Evolutionary conservation across 2,888 invertebrate species (phyloP).

Genomic region (Idaea biselata): DNA sequence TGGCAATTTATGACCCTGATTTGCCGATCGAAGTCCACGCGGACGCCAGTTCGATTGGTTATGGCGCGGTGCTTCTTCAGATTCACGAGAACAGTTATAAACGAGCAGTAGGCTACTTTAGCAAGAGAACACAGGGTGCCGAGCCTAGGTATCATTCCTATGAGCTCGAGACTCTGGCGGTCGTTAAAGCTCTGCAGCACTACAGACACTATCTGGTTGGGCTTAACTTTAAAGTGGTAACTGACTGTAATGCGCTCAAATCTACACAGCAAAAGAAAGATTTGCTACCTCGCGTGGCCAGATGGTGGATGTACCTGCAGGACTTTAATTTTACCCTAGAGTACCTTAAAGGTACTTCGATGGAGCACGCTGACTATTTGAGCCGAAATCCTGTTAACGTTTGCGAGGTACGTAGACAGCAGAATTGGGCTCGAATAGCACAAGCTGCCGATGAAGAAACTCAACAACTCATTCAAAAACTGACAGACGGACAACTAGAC

Average conservation of each 20-base stretch:
- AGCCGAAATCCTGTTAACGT: slow-evolving; percentile 29
- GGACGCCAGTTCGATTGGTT: no score
- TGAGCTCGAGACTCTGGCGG: slow-evolving; percentile 21
- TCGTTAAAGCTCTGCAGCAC: slow-evolving; percentile 29
- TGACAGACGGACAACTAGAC: no score
- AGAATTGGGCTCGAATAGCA: no score
- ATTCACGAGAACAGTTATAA: slow-evolving; percentile 15
- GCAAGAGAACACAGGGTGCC: slow-evolving; percentile 23
- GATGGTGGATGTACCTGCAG: slow-evolving; percentile 35
- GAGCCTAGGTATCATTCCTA: no score
- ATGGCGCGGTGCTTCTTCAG: no score
- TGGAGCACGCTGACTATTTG: slow-evolving; percentile 30
- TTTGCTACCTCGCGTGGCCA: slow-evolving; percentile 28
- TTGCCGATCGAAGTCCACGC: no score
- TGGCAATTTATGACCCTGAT: no score
- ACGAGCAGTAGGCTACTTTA: slow-evolving; percentile 21
- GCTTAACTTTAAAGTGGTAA: slow-evolving; percentile 27
- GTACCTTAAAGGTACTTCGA: slow-evolving; percentile 27
- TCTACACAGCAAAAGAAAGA: slow-evolving; percentile 30
- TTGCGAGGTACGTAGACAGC: no score
- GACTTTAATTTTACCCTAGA: slow-evolving; percentile 30
- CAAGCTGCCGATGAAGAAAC: no score
- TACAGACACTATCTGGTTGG: slow-evolving; percentile 33
- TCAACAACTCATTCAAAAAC: no score
- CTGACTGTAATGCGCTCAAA: slow-evolving; percentile 35